A percentile compares a stretch with the other conserved stretches of the same genome.
Conservation (phyloP, 2,113 vertebrate species). For the Bubo bubo region DNA sequence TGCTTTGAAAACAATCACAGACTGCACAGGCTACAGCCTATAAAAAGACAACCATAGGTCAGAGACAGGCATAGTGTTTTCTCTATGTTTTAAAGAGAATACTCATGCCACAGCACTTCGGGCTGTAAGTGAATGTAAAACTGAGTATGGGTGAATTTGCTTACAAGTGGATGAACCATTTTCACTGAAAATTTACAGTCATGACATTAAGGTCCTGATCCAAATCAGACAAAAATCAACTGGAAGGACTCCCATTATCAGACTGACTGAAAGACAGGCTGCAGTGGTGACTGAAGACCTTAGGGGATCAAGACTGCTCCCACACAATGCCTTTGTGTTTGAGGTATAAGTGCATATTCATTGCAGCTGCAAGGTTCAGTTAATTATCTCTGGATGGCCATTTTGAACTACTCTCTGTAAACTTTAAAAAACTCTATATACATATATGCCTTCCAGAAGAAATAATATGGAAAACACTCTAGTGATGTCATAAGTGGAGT, state of each 20-base stretch:
- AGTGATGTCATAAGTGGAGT: accelerated
- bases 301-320: neutral
- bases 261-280: neutral
- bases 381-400: neutral
- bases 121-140: neutral
- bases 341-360: neutral
- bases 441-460: neutral
- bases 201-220: neutral
- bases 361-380: neutral
- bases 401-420: neutral
- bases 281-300: neutral
- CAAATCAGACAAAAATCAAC: neutral
- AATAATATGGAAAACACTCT: neutral
- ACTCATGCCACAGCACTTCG: neutral
- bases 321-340: neutral
- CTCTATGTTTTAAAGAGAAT: neutral
- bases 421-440: neutral
- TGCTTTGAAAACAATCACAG: neutral
- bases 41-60: neutral
- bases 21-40: neutral
- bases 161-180: neutral
- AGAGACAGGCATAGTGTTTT: neutral
- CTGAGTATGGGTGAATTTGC: neutral
- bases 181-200: neutral
- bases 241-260: neutral